A percentile compares a stretch with the other conserved stretches of the same genome.
phyloP scores from a whole-genome alignment of 2,797 vertebrate species.

The Orestias chungarensis region DNA sequence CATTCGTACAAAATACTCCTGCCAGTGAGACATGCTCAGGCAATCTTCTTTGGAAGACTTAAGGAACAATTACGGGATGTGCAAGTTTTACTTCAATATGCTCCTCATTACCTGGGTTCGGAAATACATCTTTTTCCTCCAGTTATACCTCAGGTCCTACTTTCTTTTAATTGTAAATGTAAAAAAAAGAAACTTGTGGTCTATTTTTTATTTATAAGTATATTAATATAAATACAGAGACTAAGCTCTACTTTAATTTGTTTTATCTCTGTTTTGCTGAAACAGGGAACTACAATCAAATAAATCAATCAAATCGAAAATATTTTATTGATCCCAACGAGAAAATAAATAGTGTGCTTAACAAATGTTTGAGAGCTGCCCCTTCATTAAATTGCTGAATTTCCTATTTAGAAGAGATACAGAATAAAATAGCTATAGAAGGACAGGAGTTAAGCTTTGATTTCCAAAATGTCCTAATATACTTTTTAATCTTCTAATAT shows the following conservation, averaged over 20 bases:
- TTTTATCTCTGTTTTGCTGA: too few species aligned
- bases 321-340: too few species aligned
- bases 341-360: too few species aligned
- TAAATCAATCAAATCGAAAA: too few species aligned
- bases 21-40: background rate
- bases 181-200: background rate
- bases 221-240: too few species aligned
- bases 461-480: background rate
- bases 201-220: too few species aligned
- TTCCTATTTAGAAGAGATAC: background rate
- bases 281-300: too few species aligned
- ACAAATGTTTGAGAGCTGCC: too few species aligned
- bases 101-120: background rate
- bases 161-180: background rate
- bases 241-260: too few species aligned
- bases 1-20: background rate
- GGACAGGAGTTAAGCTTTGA: background rate
- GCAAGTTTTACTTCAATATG: background rate
- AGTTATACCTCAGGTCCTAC: background rate
- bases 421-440: background rate
- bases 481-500: constrained; percentile 13
- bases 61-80: background rate
- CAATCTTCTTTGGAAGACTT: background rate
- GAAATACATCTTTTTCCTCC: background rate
- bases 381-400: background rate